phyloP scores from a whole-genome alignment of 2,113 vertebrate species.

The Anarhynchus alexandrinus region DNA sequence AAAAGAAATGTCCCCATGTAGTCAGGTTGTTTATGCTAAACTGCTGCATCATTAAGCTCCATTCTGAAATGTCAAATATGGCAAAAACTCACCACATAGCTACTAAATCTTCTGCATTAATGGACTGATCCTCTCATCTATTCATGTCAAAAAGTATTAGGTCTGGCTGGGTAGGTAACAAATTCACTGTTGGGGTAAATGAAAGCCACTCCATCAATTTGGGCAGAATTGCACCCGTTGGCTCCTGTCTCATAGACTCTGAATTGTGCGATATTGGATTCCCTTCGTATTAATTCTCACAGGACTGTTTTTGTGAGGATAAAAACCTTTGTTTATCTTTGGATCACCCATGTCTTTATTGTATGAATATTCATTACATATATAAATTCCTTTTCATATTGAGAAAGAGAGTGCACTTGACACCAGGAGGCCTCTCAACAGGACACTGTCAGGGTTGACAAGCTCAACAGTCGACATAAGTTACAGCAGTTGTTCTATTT shows the following conservation, averaged over 20 bases:
- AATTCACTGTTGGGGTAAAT: constrained; percentile 49
- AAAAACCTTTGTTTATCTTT: not conserved
- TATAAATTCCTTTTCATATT: constrained; percentile 4
- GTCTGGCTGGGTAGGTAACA: constrained; percentile 42
- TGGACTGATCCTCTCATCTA: constrained; percentile 26
- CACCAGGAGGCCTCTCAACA: constrained; percentile 47
- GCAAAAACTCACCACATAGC: constrained; percentile 35
- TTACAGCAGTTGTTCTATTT: not conserved
- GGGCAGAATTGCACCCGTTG: not conserved
- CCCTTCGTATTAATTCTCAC: not conserved
- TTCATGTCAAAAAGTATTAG: constrained; percentile 21
- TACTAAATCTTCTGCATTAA: constrained; percentile 58
- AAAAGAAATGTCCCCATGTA: not conserved
- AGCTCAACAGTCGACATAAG: not conserved
- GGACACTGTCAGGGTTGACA: constrained; percentile 37
- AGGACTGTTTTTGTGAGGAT: not conserved
- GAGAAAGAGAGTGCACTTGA: constrained; percentile 25
- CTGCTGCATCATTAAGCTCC: constrained; percentile 47
- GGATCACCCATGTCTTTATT: not conserved
- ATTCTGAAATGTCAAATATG: constrained; percentile 49
- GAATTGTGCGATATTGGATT: not conserved
- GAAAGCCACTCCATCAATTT: constrained; percentile 41
- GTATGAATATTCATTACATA: constrained; percentile 44
- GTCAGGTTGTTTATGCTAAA: constrained; percentile 29
- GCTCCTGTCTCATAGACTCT: not conserved